phyloP scores from a whole-genome alignment of 2,113 vertebrate genomes.

The Meles meles region DNA sequence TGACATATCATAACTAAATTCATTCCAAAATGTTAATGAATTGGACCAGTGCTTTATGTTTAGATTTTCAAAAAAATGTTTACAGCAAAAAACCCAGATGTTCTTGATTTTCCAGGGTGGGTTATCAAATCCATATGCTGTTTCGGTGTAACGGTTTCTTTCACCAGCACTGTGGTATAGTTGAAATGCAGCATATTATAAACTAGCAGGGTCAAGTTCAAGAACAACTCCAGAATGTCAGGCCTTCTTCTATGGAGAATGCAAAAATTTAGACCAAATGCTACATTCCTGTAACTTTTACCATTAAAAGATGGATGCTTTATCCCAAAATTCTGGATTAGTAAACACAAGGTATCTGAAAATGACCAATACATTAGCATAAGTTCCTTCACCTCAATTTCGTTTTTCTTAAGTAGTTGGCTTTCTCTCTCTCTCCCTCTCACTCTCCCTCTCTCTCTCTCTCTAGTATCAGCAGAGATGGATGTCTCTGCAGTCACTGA shows the following conservation, averaged over 20 bases:
- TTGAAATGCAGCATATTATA: slow-evolving; percentile 31
- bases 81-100: slow-evolving; percentile 7
- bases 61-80: slow-evolving; percentile 66
- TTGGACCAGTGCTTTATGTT: slow-evolving; percentile 49
- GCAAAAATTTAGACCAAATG: neutral
- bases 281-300: neutral
- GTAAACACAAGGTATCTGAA: neutral
- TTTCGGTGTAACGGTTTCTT: slow-evolving; percentile 34
- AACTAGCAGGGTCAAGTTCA: slow-evolving; percentile 14
- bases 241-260: neutral
- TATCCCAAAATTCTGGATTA: neutral
- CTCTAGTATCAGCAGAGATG: neutral
- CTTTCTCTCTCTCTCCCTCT: neutral
- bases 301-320: neutral
- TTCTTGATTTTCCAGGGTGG: slow-evolving; percentile 61
- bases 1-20: slow-evolving; percentile 48
- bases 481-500: neutral
- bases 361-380: neutral
- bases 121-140: slow-evolving; percentile 68
- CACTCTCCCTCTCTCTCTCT: neutral
- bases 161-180: neutral
- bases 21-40: slow-evolving; percentile 49
- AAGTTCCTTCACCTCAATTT: neutral
- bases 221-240: slow-evolving; percentile 20
- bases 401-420: neutral